Evolutionary conservation across 2,888 invertebrate species (phyloP).

Genomic region (Anagyrus pseudococci): DNA sequence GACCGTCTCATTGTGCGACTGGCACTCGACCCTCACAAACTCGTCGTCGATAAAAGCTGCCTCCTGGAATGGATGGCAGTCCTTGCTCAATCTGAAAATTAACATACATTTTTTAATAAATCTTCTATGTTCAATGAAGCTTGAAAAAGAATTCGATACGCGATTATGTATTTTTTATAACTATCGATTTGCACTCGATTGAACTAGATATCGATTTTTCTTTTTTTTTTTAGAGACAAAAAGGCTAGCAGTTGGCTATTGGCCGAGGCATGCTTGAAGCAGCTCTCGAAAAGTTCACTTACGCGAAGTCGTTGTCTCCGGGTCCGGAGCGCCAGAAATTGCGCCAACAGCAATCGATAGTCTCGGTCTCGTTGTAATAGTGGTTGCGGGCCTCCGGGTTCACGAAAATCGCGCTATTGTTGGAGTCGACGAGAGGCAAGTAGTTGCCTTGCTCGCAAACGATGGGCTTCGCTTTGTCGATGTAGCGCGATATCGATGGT

Average conservation of each 20-base stretch:
- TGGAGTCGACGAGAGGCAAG: conserved; percentile 66
- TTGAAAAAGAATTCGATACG: not conserved
- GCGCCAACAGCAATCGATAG: conserved; percentile 70
- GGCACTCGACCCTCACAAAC: conserved; percentile 74
- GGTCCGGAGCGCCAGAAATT: conserved; percentile 68
- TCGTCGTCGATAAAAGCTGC: conserved; percentile 66
- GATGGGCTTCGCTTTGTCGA: conserved; percentile 63
- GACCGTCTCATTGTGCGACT: conserved; percentile 55
- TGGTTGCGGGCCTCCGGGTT: conserved; percentile 61
- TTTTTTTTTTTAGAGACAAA: too few species aligned
- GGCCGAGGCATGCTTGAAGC: too few species aligned
- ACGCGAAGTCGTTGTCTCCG: too few species aligned
- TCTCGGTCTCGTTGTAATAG: conserved; percentile 64
- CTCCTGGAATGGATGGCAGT: conserved; percentile 64
- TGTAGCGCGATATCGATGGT: conserved; percentile 65
- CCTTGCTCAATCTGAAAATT: conserved; percentile 60
- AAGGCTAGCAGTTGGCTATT: too few species aligned
- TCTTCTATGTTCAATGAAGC: not conserved
- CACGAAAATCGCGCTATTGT: conserved; percentile 69
- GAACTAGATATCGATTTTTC: too few species aligned
- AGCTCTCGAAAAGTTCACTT: too few species aligned
- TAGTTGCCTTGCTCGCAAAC: conserved; percentile 65
- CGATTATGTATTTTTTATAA: too few species aligned
- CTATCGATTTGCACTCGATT: too few species aligned
- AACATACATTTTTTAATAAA: conserved; percentile 12